Base-by-base conservation (phyloP, 2,113 vertebrate genomes). In the Triplophysa siluroides region DNA sequence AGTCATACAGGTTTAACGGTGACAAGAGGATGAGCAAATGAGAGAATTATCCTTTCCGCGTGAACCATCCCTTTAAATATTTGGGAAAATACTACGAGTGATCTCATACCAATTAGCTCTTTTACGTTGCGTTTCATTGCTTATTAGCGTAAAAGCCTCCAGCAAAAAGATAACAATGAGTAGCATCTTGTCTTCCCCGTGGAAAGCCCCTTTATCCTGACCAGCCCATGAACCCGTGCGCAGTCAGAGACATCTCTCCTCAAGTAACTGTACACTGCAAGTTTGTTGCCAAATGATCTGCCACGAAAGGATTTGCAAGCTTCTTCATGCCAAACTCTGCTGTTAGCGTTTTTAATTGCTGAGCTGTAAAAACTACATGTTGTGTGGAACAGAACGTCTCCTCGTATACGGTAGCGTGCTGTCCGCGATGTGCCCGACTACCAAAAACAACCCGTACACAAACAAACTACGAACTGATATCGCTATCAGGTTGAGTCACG, bases 181-280 rank as follows among this genome's bases (percentile, higher is more conserved):
- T 50, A 73, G 50, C 65, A 60, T 77, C 77, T 82, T 80, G 66
- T 77, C 77, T 82, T 80, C 72, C 72, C 78, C 52, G 58, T 38
- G 83, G 83, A 85, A 85, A 85, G 83, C 83, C 83, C 83, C 83
- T 85, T 52, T 76, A 84, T 87, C 33, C 80, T 90, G 90, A 90
- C 89, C 89, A 87, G 83, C 78, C 82, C 41, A 45, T 91, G 90
- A 91, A 91, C 91, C 83, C 83, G 74, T 76, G 85, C 38, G 61
- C 86, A 83, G 84, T 81, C 85, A 82, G 85, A 84, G 83, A 82
- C 81, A 82, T 81, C 80, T 71, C 84, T 65, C 45, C 78, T 73
- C 79, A 83, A 85, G 83, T 86, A 85, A 88, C 83, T 79, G 76
- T 78, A 85, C 75, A 29, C 66, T 90, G 87, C 91, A 78, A 84